Conservation (phyloP, 2,113 vertebrate species). For the Pomatostomus ruficeps region DNA sequence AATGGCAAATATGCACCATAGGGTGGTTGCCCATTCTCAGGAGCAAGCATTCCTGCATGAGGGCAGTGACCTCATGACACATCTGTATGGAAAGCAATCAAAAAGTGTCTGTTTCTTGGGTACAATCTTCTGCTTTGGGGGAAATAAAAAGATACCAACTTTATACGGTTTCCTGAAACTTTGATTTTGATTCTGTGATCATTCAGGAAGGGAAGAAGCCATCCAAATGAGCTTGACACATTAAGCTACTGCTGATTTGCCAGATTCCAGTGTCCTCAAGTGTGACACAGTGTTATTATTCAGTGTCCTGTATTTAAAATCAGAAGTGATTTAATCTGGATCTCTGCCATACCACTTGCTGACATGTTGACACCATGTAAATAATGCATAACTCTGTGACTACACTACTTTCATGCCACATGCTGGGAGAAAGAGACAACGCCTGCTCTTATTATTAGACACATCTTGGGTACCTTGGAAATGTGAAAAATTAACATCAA, state of each 20-base stretch:
- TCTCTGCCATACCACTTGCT: constrained; percentile 11
- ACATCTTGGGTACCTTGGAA: background rate
- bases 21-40: background rate
- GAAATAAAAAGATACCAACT: background rate
- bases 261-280: constrained; percentile 25
- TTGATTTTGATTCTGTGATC: background rate
- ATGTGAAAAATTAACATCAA: background rate
- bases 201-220: background rate
- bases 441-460: background rate
- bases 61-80: background rate
- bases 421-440: background rate
- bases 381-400: constrained; percentile 7
- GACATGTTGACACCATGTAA: constrained; percentile 29
- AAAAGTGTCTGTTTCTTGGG: background rate
- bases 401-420: background rate
- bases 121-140: background rate
- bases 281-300: background rate
- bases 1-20: background rate
- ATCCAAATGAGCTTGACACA: background rate
- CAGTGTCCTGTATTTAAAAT: constrained; percentile 7
- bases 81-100: background rate
- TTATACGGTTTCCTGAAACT: background rate
- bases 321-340: constrained; percentile 16
- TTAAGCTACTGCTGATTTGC: background rate
- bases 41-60: background rate